A percentile compares a stretch with the other conserved stretches of the same genome.
These are phyloP conservation scores for Mus caroli DNA, from an alignment of 2,797 vertebrate genomes.

Conservation along the genomic window DNA sequence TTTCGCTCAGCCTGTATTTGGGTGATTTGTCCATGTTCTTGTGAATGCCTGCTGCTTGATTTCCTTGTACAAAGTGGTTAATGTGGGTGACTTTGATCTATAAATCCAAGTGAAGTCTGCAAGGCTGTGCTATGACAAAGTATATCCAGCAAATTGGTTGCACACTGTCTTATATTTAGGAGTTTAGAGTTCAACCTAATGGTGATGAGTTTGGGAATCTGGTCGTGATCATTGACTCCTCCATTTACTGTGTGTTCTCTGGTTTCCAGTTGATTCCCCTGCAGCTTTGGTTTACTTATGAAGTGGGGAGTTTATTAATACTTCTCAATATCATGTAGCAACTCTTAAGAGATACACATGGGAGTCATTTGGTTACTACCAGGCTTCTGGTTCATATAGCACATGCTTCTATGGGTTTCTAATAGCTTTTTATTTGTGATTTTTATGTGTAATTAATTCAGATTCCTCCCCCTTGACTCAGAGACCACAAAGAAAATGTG, in stretches of 20 bases:
- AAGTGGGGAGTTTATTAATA: not conserved
- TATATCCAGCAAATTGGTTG: not conserved
- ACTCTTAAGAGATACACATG: slow-evolving; percentile 15
- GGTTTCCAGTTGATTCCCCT: not conserved
- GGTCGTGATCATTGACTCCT: not conserved
- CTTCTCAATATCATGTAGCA: not conserved
- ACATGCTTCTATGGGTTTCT: not conserved
- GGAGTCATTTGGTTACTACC: slow-evolving; percentile 25
- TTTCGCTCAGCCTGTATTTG: not conserved
- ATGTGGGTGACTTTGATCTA: not conserved
- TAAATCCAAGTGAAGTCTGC: not conserved
- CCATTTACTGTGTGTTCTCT: not conserved
- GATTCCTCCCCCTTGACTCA: slow-evolving; percentile 3
- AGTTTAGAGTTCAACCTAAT: not conserved
- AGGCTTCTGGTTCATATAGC: not conserved
- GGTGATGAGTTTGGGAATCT: not conserved
- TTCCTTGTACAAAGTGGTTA: not conserved
- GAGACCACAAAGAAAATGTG: slow-evolving; percentile 26
- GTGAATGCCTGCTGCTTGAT: not conserved
- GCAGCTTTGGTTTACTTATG: slow-evolving; percentile 28
- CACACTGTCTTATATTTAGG: not conserved
- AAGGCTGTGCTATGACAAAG: not conserved
- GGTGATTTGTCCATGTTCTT: not conserved
- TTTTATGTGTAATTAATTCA: slow-evolving; percentile 25
- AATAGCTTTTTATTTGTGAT: not conserved